Conservation (phyloP, 2,888 invertebrate genomes). For the Fragum sueziense region DNA sequence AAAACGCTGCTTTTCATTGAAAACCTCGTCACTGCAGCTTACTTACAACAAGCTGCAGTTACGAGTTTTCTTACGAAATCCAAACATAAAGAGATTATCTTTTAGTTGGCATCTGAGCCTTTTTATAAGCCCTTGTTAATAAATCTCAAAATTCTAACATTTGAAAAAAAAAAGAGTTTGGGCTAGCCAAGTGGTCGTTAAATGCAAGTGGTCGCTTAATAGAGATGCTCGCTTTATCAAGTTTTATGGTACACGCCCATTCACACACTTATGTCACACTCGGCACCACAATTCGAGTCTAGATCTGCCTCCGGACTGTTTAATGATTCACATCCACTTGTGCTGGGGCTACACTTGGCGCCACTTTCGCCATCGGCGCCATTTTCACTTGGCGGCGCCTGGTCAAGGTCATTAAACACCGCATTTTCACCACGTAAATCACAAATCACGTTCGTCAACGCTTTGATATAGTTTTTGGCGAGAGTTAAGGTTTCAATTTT, state of each 20-base stretch:
- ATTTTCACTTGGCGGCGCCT: constrained; percentile 18
- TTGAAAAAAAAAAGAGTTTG: too few species aligned
- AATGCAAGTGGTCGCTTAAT: neutral
- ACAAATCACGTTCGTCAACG: constrained; percentile 92
- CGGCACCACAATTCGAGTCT: constrained; percentile 62
- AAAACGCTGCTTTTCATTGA: too few species aligned
- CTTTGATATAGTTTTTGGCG: constrained; percentile 95
- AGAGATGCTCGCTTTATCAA: too few species aligned
- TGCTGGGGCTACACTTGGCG: constrained; percentile 40
- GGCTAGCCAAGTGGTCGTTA: too few species aligned
- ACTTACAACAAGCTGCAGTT: too few species aligned
- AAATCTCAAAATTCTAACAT: too few species aligned
- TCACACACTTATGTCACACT: constrained; percentile 26
- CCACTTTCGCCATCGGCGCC: constrained; percentile 24
- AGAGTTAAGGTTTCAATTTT: constrained; percentile 94
- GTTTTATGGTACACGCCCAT: too few species aligned
- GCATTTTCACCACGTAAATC: constrained; percentile 89
- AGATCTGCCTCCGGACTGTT: constrained; percentile 52
- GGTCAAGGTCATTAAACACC: constrained; percentile 84
- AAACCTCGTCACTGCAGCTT: too few species aligned
- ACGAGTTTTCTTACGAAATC: too few species aligned
- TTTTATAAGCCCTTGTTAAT: too few species aligned
- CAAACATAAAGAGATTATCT: too few species aligned
- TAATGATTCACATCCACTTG: constrained; percentile 54
- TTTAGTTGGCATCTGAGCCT: too few species aligned